Evolutionary conservation across 2,888 invertebrate genomes (phyloP).

Genomic region (Drosophila anceps): DNA sequence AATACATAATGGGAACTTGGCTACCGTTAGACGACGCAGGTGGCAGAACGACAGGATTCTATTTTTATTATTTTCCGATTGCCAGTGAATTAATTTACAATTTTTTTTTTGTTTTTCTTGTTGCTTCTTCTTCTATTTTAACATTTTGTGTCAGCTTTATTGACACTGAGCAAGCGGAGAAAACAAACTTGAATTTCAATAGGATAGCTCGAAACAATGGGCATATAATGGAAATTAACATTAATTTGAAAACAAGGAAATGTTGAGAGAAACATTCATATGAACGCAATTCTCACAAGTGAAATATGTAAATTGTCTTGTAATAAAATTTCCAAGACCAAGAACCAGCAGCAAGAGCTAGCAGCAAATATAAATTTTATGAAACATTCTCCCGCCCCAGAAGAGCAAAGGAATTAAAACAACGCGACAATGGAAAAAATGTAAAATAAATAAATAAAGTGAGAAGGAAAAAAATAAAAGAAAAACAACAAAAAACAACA

Average conservation of each 20-base stretch:
- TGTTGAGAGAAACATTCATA: slow-evolving; percentile 56
- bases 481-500: slow-evolving; percentile 39
- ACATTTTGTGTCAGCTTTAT: slow-evolving; percentile 53
- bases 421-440: slow-evolving; percentile 61
- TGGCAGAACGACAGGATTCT: slow-evolving; percentile 32
- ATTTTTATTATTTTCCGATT: slow-evolving; percentile 81
- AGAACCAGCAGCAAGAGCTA: slow-evolving; percentile 22
- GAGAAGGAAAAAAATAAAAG: slow-evolving; percentile 37
- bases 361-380: slow-evolving; percentile 82
- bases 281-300: slow-evolving; percentile 74
- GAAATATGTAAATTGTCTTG: slow-evolving; percentile 84
- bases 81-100: slow-evolving; percentile 63
- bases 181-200: slow-evolving; percentile 73
- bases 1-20: slow-evolving; percentile 79
- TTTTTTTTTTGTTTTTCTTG: slow-evolving; percentile 56
- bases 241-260: slow-evolving; percentile 62
- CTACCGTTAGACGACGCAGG: slow-evolving; percentile 18
- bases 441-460: slow-evolving; percentile 72
- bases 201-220: slow-evolving; percentile 51
- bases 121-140: slow-evolving; percentile 4
- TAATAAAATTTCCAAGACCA: slow-evolving; percentile 77
- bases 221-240: slow-evolving; percentile 81
- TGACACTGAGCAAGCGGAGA: slow-evolving; percentile 8
- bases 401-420: slow-evolving; percentile 54
- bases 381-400: slow-evolving; percentile 68